These are phyloP conservation scores for Stichopus chloronotus DNA, from an alignment of 35 echinoderm and acorn worm genomes.

Conservation along the genomic window DNA sequence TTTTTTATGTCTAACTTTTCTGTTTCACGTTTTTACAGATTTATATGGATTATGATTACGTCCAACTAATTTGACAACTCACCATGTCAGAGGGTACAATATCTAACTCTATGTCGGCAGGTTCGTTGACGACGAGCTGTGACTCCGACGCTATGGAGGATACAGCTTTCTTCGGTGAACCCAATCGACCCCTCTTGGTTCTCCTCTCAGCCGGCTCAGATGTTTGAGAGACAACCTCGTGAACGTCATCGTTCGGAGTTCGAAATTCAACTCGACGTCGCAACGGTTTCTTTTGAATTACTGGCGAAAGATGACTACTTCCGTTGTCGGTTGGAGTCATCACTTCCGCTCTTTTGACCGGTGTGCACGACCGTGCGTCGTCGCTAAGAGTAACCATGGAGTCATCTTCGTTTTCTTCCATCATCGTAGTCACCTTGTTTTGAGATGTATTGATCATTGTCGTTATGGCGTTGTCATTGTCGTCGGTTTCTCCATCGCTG, in stretches of 20 bases:
- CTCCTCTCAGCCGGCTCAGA: neutral
- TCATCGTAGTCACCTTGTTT: neutral
- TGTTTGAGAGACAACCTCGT: neutral
- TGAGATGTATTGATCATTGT: neutral
- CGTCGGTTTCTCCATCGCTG: neutral
- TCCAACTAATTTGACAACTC: neutral
- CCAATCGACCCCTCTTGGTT: neutral
- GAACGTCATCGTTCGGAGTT: slow-evolving; percentile 16
- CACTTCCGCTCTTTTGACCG: neutral
- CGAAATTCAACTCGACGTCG: slow-evolving; percentile 24
- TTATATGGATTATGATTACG: neutral
- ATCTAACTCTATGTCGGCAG: neutral
- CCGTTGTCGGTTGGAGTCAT: neutral
- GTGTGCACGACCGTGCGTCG: neutral
- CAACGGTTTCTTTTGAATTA: neutral
- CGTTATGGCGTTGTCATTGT: neutral
- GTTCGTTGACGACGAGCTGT: neutral
- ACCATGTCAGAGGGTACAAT: neutral
- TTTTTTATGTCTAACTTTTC: too few relatives aligned
- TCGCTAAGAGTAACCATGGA: neutral
- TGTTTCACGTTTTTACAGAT: too few relatives aligned
- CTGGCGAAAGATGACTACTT: neutral
- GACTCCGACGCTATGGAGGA: neutral
- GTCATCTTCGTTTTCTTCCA: neutral
- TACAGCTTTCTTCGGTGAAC: neutral